These are phyloP conservation scores for Buceros bicornis DNA, from an alignment of 2,797 vertebrate genomes.

Conservation along the genomic window DNA sequence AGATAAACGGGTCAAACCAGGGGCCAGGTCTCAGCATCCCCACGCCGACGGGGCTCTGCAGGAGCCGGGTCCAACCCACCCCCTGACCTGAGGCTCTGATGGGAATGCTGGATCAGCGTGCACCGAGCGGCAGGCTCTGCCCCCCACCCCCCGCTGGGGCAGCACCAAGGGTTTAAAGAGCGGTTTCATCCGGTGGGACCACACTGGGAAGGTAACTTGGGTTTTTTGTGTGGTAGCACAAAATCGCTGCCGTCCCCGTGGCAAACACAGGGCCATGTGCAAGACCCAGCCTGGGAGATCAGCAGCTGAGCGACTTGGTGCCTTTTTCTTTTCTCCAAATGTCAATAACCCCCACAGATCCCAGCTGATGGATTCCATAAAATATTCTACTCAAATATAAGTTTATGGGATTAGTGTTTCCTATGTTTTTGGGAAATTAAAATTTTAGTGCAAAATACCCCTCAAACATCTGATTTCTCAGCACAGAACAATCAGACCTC, in stretches of 20 bases:
- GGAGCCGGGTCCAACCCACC: background rate
- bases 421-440: background rate
- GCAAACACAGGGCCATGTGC: background rate
- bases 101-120: background rate
- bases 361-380: background rate
- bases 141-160: no score
- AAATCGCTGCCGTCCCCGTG: accelerated
- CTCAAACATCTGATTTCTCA: background rate
- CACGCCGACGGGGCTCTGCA: accelerated
- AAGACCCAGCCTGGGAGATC: background rate
- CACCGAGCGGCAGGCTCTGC: no score
- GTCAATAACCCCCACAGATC: background rate
- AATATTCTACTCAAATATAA: background rate
- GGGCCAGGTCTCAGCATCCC: background rate
- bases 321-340: no score
- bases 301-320: background rate
- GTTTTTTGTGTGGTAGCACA: background rate
- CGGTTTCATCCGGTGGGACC: no score
- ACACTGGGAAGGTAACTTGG: background rate
- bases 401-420: background rate
- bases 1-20: background rate
- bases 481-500: background rate
- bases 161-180: background rate
- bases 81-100: background rate
- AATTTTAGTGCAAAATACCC: background rate